Evolutionary conservation across 2,888 invertebrate species (phyloP), one percentile per base, ranked within the genome.

Genomic region (Ecliptopera silaceata): DNA sequence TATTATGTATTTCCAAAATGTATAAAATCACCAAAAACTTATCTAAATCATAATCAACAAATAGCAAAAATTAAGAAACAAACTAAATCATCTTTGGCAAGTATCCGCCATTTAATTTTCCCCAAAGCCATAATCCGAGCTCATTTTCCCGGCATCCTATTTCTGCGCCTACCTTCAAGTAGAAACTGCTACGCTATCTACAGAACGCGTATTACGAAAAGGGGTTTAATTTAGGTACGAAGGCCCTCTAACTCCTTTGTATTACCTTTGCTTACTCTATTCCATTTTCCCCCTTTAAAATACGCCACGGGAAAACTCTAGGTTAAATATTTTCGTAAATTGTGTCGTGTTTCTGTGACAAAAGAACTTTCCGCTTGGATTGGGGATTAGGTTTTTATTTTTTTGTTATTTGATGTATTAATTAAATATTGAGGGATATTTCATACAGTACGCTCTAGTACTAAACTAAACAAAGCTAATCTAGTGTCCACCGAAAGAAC

Each of bases 181-280:
- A 57, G 32, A 17, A 48, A 58, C 58, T 58, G 46, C 5, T 36
- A 2, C 41, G 12, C 42, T 36, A 42, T 54, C 58, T 54, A 31
- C 36, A 48, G 29, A 32, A 38, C 34, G 13, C 32, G 50, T 50
- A 54, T 50, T 45, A 53, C 53, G 58, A 36, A 56, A 56, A 59
- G 54, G 65, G 65, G 59, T 64, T 62, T 64, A 64, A 64, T 64
- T 64, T 64, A 64, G 64, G 54, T 53, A 49, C 51, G 56, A 18
- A 29, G 53, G 56, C 42, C 61, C 41, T 42, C 51, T 52, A 17
- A 48, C 57, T 53, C 57, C 59, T 63, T 53, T 59, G 63, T 58
- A 60, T 60, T 63, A 54, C 59, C 56, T 54, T 26, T 49, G 46
- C 47, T 52, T 51, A 44, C 55, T 58, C 55, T 58, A 54, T 56